Evolutionary conservation across 2,888 invertebrate species (phyloP).

Genomic region (Euzetes globulus): DNA sequence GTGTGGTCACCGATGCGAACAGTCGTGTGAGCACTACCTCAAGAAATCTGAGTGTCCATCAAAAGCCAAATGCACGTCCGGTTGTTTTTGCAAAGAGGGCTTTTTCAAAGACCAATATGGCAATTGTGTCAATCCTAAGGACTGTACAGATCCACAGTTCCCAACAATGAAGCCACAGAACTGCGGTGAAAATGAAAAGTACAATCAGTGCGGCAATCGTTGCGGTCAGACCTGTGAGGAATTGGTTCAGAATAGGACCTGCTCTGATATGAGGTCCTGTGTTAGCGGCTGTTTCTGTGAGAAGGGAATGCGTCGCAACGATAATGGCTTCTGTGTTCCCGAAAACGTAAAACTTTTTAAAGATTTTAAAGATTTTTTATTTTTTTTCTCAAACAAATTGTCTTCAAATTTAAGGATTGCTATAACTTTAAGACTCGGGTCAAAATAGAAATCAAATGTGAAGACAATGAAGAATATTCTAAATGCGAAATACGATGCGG

Average conservation of each 20-base stretch:
- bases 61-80: neutral
- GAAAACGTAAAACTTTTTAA: neutral
- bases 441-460: neutral
- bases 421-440: neutral
- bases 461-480: slow-evolving; percentile 1
- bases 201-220: neutral
- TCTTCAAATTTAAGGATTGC: neutral
- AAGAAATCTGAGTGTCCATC: neutral
- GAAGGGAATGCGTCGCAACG: neutral
- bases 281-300: neutral
- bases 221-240: slow-evolving; percentile 15
- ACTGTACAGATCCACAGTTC: neutral
- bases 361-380: neutral
- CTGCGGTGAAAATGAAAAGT: neutral
- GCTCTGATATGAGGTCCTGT: neutral
- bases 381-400: neutral
- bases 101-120: neutral
- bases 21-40: neutral
- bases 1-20: neutral
- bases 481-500: neutral
- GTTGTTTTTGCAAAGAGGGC: neutral
- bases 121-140: neutral
- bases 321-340: neutral
- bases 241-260: neutral
- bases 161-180: neutral